Evolutionary conservation across 1,140 invertebrate genomes (phyloP).

Genomic region (Prorops nasuta): DNA sequence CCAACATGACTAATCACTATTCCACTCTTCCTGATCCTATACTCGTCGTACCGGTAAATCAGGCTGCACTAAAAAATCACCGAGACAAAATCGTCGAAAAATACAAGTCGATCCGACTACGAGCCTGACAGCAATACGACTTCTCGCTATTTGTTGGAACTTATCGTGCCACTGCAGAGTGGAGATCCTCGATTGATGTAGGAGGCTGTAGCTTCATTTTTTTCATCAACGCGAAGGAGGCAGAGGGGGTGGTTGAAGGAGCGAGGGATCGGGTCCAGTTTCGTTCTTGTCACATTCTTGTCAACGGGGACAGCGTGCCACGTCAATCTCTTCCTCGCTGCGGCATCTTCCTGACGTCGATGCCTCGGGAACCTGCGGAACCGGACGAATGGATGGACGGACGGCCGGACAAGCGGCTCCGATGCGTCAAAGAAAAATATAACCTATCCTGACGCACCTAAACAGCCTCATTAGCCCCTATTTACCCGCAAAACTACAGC

Average conservation of each 20-base stretch:
- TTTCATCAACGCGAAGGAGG: too few species aligned
- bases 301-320: conserved; percentile 52
- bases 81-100: background rate
- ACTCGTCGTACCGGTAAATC: too few species aligned
- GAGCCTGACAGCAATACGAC: too few species aligned
- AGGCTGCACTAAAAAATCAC: background rate
- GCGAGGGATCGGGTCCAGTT: conserved; percentile 47
- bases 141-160: too few species aligned
- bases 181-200: too few species aligned
- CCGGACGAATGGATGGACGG: conserved; percentile 41
- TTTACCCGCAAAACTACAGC: conserved; percentile 42
- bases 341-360: conserved; percentile 30
- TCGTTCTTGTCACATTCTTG: conserved; percentile 57
- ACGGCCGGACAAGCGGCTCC: conserved; percentile 48
- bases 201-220: too few species aligned
- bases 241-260: too few species aligned
- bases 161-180: too few species aligned
- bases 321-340: conserved; percentile 53
- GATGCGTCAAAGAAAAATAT: conserved; percentile 58
- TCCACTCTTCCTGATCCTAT: too few species aligned
- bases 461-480: conserved; percentile 55
- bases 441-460: conserved; percentile 47
- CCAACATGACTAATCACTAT: conserved; percentile 21
- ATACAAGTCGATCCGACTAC: background rate
- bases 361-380: background rate